phyloP scores from a whole-genome alignment of 2,888 invertebrate species.

The Bursaphelenchus okinawaensis region DNA sequence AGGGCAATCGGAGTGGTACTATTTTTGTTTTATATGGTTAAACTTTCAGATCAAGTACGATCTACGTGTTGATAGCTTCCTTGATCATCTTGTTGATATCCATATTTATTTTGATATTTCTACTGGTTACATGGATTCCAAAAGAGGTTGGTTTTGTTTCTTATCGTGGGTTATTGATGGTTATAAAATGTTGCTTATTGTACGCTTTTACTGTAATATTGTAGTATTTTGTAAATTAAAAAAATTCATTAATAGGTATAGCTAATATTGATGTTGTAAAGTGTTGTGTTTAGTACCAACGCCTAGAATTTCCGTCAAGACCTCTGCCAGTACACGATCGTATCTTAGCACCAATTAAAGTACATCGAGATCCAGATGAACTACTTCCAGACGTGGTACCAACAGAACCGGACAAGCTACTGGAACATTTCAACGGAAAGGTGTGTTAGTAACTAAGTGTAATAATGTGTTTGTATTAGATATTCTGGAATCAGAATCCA shows the following conservation, averaged over 20 bases:
- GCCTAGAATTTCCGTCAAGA: neutral
- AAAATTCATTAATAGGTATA: no score
- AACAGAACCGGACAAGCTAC: neutral
- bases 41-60: neutral
- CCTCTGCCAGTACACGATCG: neutral
- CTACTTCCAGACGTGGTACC: neutral
- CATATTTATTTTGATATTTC: neutral
- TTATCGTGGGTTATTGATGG: no score
- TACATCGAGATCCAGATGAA: neutral
- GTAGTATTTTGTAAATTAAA: no score
- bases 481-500: neutral
- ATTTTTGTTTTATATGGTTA: no score
- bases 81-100: neutral
- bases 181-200: no score
- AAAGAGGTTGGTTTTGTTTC: neutral
- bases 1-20: no score
- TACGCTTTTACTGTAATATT: no score
- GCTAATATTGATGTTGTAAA: no score
- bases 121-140: neutral
- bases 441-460: no score
- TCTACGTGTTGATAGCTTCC: neutral
- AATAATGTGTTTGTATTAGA: neutral
- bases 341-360: neutral
- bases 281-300: neutral
- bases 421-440: neutral